phyloP scores from a whole-genome alignment of 2,113 vertebrate genomes.

The Indri indri region DNA sequence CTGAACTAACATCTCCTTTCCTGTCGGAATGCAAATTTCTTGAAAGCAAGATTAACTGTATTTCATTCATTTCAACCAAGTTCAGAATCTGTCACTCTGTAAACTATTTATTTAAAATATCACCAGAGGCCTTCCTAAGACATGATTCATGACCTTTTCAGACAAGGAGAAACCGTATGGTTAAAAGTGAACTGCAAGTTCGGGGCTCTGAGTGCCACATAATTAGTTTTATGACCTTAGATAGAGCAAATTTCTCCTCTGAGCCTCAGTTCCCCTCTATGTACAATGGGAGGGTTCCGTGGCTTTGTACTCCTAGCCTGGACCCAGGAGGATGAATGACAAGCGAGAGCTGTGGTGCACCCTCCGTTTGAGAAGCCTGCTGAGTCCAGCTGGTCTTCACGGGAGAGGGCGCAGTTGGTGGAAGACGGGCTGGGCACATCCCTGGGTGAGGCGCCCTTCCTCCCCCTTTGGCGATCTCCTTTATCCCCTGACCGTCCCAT shows the following conservation, averaged over 20 bases:
- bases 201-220: background rate
- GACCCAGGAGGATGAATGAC: background rate
- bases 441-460: background rate
- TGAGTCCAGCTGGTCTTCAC: background rate
- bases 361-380: background rate
- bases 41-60: background rate
- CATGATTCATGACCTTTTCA: background rate
- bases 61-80: background rate
- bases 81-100: background rate
- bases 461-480: accelerated
- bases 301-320: background rate
- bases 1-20: background rate
- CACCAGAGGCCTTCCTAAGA: background rate
- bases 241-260: background rate
- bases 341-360: accelerated
- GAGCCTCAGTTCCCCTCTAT: background rate
- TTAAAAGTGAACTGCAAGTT: background rate
- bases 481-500: background rate
- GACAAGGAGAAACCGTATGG: background rate
- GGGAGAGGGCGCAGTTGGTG: background rate
- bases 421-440: accelerated
- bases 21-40: background rate
- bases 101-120: background rate
- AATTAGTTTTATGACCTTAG: background rate
- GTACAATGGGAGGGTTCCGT: background rate